Percentiles rank a stretch among this genome's conserved stretches.
phyloP scores from a whole-genome alignment of 2,113 vertebrate genomes.

The Dascyllus trimaculatus region DNA sequence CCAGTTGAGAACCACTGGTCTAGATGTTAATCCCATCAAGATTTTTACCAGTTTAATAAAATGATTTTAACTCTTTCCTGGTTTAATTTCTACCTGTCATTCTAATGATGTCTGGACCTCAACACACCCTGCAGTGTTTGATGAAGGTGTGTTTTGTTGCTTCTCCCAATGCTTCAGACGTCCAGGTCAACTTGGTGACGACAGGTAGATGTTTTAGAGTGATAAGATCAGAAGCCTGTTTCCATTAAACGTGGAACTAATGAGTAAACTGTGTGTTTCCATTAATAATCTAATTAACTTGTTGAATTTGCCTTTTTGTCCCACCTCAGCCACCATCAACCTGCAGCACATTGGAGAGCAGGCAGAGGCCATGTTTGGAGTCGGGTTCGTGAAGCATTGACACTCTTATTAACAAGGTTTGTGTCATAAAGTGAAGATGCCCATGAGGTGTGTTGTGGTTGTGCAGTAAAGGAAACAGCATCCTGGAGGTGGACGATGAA shows the following conservation, averaged over 20 bases:
- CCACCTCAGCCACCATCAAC: constrained; percentile 89
- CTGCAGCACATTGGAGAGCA: constrained; percentile 95
- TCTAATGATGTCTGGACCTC: too few relatives aligned
- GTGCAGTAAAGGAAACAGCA: constrained; percentile 92
- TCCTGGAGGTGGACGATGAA: constrained; percentile 97
- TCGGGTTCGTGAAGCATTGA: constrained; percentile 85
- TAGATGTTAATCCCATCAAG: too few relatives aligned
- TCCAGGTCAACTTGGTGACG: constrained; percentile 1
- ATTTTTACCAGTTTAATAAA: too few relatives aligned
- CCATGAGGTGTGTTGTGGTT: not conserved
- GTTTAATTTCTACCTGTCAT: too few relatives aligned
- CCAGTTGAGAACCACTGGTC: too few relatives aligned
- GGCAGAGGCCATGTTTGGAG: constrained; percentile 97
- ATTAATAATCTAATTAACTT: not conserved
- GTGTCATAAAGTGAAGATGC: not conserved
- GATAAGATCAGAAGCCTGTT: not conserved
- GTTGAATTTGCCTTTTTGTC: constrained; percentile 27
- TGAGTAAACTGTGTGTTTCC: not conserved
- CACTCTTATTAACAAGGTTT: too few relatives aligned
- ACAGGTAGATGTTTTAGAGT: constrained; percentile 33
- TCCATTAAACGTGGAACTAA: accelerated
- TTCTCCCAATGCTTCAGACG: constrained; percentile 40
- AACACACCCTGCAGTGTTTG: too few relatives aligned
- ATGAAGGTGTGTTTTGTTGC: constrained; percentile 7
- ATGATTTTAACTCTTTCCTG: too few relatives aligned